phyloP scores from a whole-genome alignment of 2,888 invertebrate genomes.

The Phortica magna region DNA sequence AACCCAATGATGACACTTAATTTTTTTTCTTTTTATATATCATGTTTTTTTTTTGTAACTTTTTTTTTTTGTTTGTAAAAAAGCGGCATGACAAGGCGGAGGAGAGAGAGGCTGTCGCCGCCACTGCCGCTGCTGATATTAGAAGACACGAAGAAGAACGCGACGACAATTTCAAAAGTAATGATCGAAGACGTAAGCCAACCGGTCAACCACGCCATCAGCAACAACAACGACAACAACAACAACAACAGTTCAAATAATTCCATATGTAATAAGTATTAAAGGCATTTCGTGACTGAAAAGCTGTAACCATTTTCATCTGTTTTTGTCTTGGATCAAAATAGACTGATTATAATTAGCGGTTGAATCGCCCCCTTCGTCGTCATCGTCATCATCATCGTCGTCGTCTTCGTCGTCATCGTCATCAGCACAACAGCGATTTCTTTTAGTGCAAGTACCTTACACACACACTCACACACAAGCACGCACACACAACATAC shows the following conservation, averaged over 20 bases:
- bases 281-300: constrained; percentile 57
- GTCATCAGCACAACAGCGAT: no score
- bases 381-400: constrained; percentile 29
- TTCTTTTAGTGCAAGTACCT: no score
- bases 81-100: not conserved
- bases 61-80: no score
- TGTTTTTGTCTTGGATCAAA: constrained; percentile 39
- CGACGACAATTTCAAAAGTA: not conserved
- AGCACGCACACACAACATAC: no score
- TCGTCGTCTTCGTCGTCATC: not conserved
- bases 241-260: constrained; percentile 6
- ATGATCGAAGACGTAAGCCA: not conserved
- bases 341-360: constrained; percentile 56
- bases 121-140: not conserved
- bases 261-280: constrained; percentile 33
- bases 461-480: no score
- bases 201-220: not conserved
- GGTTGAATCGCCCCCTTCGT: constrained; percentile 38
- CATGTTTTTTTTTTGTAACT: no score
- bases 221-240: not conserved
- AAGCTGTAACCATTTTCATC: constrained; percentile 45
- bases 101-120: not conserved
- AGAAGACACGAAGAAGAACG: not conserved
- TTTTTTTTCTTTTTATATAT: no score
- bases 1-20: no score